These are phyloP conservation scores for Hassar affinis DNA, from an alignment of 2,113 vertebrate species.

Conservation along the genomic window DNA sequence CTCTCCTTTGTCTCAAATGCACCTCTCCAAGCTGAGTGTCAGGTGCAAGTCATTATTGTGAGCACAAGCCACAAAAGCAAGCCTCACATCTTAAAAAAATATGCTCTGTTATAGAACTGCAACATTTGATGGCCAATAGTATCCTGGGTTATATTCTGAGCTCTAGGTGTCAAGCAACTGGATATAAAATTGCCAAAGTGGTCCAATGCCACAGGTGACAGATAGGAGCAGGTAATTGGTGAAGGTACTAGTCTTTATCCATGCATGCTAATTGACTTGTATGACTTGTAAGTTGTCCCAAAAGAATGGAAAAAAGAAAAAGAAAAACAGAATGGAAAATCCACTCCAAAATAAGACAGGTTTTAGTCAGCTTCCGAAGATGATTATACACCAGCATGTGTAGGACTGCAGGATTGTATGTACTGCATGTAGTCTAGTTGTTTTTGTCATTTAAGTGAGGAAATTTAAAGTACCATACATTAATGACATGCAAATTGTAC, in stretches of 20 bases:
- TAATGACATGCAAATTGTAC: not conserved
- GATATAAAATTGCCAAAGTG: not conserved
- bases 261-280: not conserved
- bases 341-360: not conserved
- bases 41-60: slow-evolving; percentile 12
- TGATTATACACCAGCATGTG: not conserved
- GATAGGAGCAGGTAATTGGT: not conserved
- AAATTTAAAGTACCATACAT: not conserved
- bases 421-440: not conserved
- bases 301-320: not conserved
- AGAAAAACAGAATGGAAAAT: not conserved
- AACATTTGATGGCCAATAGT: not conserved
- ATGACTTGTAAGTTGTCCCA: not conserved
- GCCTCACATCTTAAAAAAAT: slow-evolving; percentile 3
- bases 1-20: slow-evolving; percentile 25
- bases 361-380: not conserved
- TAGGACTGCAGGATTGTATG: not conserved
- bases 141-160: not conserved
- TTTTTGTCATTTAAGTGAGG: not conserved
- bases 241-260: not conserved
- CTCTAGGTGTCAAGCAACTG: not conserved
- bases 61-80: not conserved
- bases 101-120: not conserved
- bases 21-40: slow-evolving; percentile 9
- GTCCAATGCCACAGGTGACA: not conserved